Percentiles rank a stretch among this genome's conserved stretches.
Evolutionary conservation across 2,888 invertebrate species (phyloP).

Genomic region (Tetrapedia diversipes): DNA sequence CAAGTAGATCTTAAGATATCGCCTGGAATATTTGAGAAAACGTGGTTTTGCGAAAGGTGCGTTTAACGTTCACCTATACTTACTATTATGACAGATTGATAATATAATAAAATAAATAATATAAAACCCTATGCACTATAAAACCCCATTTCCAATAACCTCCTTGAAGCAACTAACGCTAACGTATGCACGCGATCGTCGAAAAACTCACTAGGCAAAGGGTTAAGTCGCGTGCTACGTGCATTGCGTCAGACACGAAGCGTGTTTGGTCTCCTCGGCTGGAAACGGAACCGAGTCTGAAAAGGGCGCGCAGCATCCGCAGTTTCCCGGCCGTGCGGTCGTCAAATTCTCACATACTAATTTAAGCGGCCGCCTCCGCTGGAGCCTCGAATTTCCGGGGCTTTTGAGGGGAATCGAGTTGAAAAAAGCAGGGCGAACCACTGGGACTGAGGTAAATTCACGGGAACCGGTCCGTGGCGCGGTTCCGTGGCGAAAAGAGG

Average conservation of each 20-base stretch:
- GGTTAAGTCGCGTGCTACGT: neutral
- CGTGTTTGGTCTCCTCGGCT: no score
- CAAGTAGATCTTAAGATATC: no score
- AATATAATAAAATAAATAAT: no score
- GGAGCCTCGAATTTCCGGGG: neutral
- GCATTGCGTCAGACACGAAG: neutral
- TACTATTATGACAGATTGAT: no score
- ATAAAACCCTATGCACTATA: no score
- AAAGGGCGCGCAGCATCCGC: neutral
- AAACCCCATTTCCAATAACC: no score
- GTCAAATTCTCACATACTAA: conserved; percentile 20
- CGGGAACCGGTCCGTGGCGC: conserved; percentile 34
- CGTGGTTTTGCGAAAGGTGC: no score
- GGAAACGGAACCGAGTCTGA: neutral
- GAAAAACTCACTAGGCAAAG: no score
- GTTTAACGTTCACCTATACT: no score
- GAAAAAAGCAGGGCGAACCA: conserved; percentile 22
- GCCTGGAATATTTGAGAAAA: no score
- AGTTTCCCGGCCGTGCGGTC: conserved; percentile 16
- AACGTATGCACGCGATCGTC: no score
- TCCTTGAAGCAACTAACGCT: no score
- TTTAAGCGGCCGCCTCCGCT: conserved; percentile 13
- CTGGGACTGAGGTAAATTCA: conserved; percentile 22
- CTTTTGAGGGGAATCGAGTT: conserved; percentile 33
- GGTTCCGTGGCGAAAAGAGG: conserved; percentile 16